phyloP scores from a whole-genome alignment of 2,888 invertebrate genomes.

The Erebia ligea region DNA sequence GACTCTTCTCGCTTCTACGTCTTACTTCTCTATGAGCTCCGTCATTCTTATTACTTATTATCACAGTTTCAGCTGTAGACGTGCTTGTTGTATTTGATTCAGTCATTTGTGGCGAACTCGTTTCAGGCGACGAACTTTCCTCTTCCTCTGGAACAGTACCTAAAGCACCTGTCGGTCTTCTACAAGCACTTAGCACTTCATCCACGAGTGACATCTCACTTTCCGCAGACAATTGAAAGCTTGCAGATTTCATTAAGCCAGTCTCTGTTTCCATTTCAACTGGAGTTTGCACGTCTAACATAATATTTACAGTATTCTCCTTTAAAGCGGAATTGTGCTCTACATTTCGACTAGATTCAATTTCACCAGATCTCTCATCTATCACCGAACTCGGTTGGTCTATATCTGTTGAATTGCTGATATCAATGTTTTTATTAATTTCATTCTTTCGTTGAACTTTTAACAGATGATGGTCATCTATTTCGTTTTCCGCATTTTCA shows the following conservation, averaged over 20 bases:
- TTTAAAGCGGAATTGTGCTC: conserved; percentile 68
- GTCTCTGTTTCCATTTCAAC: conserved; percentile 60
- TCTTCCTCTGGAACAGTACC: conserved; percentile 86
- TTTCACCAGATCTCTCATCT: conserved; percentile 63
- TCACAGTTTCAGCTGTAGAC: conserved; percentile 88
- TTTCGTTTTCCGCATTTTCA: conserved; percentile 74
- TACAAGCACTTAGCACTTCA: conserved; percentile 74
- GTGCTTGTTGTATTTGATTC: conserved; percentile 86
- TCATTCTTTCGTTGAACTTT: conserved; percentile 79
- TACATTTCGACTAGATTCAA: conserved; percentile 64
- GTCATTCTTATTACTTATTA: conserved; percentile 84
- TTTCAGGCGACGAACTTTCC: conserved; percentile 81
- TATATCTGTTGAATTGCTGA: conserved; percentile 56
- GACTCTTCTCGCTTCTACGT: conserved; percentile 79
- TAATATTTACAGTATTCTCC: conserved; percentile 73
- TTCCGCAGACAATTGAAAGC: conserved; percentile 66
- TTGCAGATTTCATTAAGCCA: conserved; percentile 66
- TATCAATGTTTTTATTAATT: conserved; percentile 71
- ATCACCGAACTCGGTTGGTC: conserved; percentile 52
- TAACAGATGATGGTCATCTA: conserved; percentile 67
- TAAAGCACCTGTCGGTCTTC: conserved; percentile 73
- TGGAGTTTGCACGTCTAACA: conserved; percentile 60
- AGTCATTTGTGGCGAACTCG: conserved; percentile 83
- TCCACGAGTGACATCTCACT: conserved; percentile 73
- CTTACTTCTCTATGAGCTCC: conserved; percentile 63